A percentile compares a stretch with the other conserved stretches of the same genome.
phyloP scores from a whole-genome alignment of 1,140 invertebrate genomes.

The Geopemphigus sp. region DNA sequence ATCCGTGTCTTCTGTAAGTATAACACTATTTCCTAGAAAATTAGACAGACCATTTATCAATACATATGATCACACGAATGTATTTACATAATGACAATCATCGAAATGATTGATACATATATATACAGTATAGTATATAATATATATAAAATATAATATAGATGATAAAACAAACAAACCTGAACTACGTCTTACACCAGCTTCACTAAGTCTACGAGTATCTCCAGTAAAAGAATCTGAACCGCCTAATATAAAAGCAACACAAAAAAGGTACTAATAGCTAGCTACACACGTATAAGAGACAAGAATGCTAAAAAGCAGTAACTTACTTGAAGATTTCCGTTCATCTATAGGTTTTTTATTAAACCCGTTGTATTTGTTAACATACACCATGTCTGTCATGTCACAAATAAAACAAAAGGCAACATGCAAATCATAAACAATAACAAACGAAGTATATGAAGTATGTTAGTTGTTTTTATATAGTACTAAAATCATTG shows the following conservation, averaged over 20 bases:
- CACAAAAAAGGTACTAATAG: constrained; percentile 18
- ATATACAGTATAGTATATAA: neutral
- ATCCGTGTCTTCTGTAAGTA: constrained; percentile 85
- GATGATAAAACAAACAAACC: constrained; percentile 50
- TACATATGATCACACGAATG: neutral
- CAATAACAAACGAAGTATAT: neutral
- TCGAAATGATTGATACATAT: neutral
- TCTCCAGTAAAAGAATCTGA: constrained; percentile 53
- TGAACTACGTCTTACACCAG: constrained; percentile 53
- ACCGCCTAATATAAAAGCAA: constrained; percentile 47
- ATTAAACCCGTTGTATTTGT: constrained; percentile 22
- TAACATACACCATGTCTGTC: constrained; percentile 17
- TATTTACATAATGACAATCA: neutral
- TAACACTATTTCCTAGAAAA: constrained; percentile 73
- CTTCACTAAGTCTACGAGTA: constrained; percentile 53
- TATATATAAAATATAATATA: neutral
- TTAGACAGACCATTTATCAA: neutral
- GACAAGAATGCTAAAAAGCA: neutral
- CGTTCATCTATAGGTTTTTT: constrained; percentile 10
- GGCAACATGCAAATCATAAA: constrained; percentile 14
- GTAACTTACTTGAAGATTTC: constrained; percentile 41
- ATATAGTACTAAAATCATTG: no score
- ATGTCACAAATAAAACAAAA: constrained; percentile 11
- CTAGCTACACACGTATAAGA: neutral
- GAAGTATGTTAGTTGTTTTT: no score